Percentiles rank a stretch among this genome's conserved stretches.
These are phyloP conservation scores for Ophonus ardosiacus DNA, from an alignment of 2,888 invertebrate species.

Conservation along the genomic window DNA sequence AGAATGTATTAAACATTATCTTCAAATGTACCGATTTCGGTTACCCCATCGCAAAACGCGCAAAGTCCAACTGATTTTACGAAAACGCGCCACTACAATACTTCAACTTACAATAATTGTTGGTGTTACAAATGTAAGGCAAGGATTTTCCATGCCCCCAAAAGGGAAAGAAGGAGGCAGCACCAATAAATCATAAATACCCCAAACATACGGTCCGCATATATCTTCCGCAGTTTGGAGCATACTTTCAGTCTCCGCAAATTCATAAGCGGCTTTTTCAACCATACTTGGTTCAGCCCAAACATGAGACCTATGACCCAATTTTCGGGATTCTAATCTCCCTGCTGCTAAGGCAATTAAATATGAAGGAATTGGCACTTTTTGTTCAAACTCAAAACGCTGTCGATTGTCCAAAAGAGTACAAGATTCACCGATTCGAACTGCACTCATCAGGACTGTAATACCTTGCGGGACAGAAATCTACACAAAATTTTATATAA, in stretches of 20 bases:
- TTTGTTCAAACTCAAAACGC: conserved; percentile 82
- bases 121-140: conserved; percentile 96
- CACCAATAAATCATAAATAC: conserved; percentile 91
- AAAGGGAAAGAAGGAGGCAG: conserved; percentile 96
- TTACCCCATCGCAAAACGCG: too few species aligned
- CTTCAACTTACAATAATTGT: conserved; percentile 84
- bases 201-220: conserved; percentile 95
- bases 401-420: conserved; percentile 74
- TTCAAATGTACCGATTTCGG: too few species aligned
- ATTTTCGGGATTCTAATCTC: conserved; percentile 83
- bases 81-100: neutral
- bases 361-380: conserved; percentile 92
- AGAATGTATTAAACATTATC: too few species aligned
- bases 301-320: conserved; percentile 90
- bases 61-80: too few species aligned
- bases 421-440: conserved; percentile 77
- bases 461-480: conserved; percentile 86
- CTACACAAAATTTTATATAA: conserved; percentile 71
- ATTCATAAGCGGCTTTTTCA: conserved; percentile 91
- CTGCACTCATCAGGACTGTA: conserved; percentile 93
- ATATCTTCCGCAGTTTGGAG: conserved; percentile 88
- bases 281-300: conserved; percentile 94
- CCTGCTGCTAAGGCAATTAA: conserved; percentile 94
- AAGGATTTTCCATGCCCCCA: conserved; percentile 99
- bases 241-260: conserved; percentile 91